Evolutionary conservation across 2,113 vertebrate species (phyloP).

Genomic region (Lates calcarifer): DNA sequence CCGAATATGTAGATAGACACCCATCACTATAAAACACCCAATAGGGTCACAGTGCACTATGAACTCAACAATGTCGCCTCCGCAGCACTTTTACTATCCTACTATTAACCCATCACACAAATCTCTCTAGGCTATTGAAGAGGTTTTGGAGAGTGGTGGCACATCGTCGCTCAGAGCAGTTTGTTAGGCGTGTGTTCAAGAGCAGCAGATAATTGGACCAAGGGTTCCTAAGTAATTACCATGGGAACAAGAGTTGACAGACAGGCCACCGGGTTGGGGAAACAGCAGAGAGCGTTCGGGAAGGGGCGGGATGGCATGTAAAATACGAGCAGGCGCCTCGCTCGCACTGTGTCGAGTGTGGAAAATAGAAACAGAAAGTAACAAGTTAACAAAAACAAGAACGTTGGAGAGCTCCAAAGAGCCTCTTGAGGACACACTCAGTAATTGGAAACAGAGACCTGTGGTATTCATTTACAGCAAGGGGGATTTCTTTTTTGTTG

Average conservation of each 20-base stretch:
- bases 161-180: slow-evolving; percentile 27
- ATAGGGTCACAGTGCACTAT: slow-evolving; percentile 53
- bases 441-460: slow-evolving; percentile 49
- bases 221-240: slow-evolving; percentile 66
- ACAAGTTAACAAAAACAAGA: slow-evolving; percentile 47
- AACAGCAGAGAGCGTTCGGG: slow-evolving; percentile 48
- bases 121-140: slow-evolving; percentile 63
- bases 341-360: slow-evolving; percentile 13
- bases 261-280: slow-evolving; percentile 64
- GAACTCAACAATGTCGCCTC: slow-evolving; percentile 53
- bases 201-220: slow-evolving; percentile 62
- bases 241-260: slow-evolving; percentile 68
- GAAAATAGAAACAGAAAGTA: slow-evolving; percentile 46
- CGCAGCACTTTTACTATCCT: slow-evolving; percentile 56
- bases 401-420: slow-evolving; percentile 17
- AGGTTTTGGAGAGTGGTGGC: slow-evolving; percentile 25
- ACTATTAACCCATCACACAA: slow-evolving; percentile 76
- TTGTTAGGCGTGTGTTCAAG: slow-evolving; percentile 54
- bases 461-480: slow-evolving; percentile 18
- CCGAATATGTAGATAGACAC: slow-evolving; percentile 55
- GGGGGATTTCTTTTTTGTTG: slow-evolving; percentile 11
- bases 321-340: slow-evolving; percentile 16
- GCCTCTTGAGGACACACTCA: slow-evolving; percentile 20
- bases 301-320: slow-evolving; percentile 42
- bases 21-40: slow-evolving; percentile 58